Evolutionary conservation across 2,113 vertebrate species (phyloP).

Genomic region (Leptobrachium leishanense): DNA sequence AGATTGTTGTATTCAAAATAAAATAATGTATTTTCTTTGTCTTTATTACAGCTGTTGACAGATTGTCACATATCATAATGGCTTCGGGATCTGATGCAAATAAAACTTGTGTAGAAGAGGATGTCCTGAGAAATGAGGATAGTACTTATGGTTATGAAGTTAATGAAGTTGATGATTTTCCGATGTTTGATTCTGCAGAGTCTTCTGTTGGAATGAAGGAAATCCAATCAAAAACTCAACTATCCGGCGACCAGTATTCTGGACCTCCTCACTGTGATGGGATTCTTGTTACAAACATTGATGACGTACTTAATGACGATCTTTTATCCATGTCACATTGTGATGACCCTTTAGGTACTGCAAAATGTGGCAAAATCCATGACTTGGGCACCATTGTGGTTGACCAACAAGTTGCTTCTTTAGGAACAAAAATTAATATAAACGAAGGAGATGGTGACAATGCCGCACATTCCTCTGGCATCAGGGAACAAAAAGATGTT

Average conservation of each 20-base stretch:
- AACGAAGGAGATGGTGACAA: conserved; percentile 45
- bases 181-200: conserved; percentile 22
- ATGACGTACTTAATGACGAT: conserved; percentile 66
- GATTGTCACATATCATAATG: conserved; percentile 65
- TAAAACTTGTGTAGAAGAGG: conserved; percentile 26
- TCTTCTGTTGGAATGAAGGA: conserved; percentile 24
- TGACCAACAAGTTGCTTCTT: conserved; percentile 29
- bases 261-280: conserved; percentile 9
- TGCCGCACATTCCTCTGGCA: conserved; percentile 32
- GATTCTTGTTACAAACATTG: conserved; percentile 63
- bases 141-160: background rate
- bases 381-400: conserved; percentile 43
- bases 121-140: conserved; percentile 48
- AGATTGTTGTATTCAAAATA: background rate
- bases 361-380: conserved; percentile 37
- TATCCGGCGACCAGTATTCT: background rate
- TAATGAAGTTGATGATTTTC: background rate
- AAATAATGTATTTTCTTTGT: background rate
- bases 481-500: background rate
- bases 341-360: accelerated
- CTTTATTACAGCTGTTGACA: conserved; percentile 70
- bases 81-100: conserved; percentile 59
- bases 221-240: background rate
- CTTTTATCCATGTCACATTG: conserved; percentile 40
- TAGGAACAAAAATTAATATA: background rate